Base-by-base conservation (phyloP, 2,113 vertebrate genomes). In the Bubo scandiacus region DNA sequence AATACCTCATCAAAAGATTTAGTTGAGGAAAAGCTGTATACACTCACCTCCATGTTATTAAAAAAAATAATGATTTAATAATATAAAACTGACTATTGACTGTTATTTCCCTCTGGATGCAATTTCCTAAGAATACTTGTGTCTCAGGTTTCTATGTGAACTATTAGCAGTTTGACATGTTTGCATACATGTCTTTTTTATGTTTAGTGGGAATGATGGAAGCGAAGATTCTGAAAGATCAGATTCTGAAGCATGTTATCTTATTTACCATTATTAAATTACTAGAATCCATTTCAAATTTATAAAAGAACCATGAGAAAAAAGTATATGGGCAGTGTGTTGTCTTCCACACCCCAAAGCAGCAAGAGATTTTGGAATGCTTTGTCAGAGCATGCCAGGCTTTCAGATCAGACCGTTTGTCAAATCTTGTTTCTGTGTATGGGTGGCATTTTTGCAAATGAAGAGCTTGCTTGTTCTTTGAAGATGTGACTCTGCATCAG, bases 381-480 rank as follows among this genome's bases (percentile, higher is more conserved):
- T 66, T 89, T 82, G 11, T 74, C 55, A 67, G 65, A 84, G 43
- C 20, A 8, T 17, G 49, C 54, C 71, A 72, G 34, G 32, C 36
- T 95, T 85, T 85, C 77, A 49, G 36, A 75, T 67, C 43, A 71
- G 49, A 79, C 30, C 21, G 75, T 73, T 36, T 70, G 51, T 63
- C 27, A 15, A 2, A 13, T 58, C 73, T 73, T 45, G 11, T 52
- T 72, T 72, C 43, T 71, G 19, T 54, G 22, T 72, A 74, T n/a
- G 82, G 59, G 51, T 92, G 94, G 81, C 59, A 86, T 93, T 94
- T 92, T 63, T 92, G 57, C 81, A 87, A 73, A 58, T 7, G 22
- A 67, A 55, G 51, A 68, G 4, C 42, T 83, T 62, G 45, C 47
- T 16, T 75, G 15, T 45, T 85, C 62, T 67, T 91, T 94, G 63